Base-by-base conservation (phyloP, 2,888 invertebrate genomes). In the Diarsia mendica region DNA sequence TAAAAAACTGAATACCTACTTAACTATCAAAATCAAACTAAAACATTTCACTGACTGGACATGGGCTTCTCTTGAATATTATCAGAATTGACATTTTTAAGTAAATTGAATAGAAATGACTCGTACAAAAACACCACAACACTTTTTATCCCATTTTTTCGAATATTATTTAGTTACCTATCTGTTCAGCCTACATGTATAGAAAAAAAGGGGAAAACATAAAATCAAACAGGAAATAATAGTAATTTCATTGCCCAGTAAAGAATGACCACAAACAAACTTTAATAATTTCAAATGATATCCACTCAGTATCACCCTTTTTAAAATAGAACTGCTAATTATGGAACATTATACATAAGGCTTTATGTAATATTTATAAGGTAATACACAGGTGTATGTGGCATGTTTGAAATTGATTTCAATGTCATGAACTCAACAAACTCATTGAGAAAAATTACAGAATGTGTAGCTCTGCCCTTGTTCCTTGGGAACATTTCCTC, bases 331-430 rank as follows among this genome's bases (percentile, higher is more conserved):
- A 39, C 23, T 58, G 13, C 5, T 64, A 58, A 60, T 75, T 66
- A 28, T 48, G 10, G 53, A 60, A 53, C 55, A 76, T 13, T 61
- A 67, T 46, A 82, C 15, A 48, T 67, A 64, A 1, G 28, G 20
- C 28, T 28, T 75, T 83, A 83, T 83, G 65, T 75, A 83, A 80
- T 82, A 75, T 71, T 83, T 49, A 75, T 67, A 67, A 33, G 33
- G 33, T 33, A 33, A 33, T 33, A 33, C 4, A 33, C n/a, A n/a
- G n/a, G n/a, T n/a, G n/a, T n/a, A n/a, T n/a, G n/a, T n/a, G n/a
- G n/a, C n/a, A 33, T 74, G 63, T 15, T 71, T 68, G 23, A 65
- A 68, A 79, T 71, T 65, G 0, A 71, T 75, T 80, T 83, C 67
- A 82, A 68, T 83, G 75, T 75, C 80, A 75, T 51, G n/a, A 67